A percentile compares a stretch with the other conserved stretches of the same genome.
Conservation (phyloP, 2,888 invertebrate species). For the Bembecia ichneumoniformis region DNA sequence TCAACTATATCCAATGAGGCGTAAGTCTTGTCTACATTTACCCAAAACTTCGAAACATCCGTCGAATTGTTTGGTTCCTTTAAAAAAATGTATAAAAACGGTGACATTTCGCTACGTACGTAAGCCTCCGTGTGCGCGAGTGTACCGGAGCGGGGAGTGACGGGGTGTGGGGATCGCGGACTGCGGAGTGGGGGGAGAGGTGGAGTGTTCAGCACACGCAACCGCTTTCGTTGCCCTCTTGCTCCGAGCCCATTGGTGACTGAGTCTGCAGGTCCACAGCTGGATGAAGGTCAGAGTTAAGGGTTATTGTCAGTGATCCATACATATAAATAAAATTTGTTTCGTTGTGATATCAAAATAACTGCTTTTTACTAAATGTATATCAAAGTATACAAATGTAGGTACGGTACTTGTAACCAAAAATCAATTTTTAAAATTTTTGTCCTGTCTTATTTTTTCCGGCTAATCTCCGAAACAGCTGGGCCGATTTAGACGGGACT, state of each 20-base stretch:
- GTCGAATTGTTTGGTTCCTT: no score
- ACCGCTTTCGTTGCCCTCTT: conserved; percentile 84
- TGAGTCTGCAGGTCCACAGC: conserved; percentile 89
- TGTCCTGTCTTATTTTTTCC: no score
- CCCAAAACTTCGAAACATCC: no score
- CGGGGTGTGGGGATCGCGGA: not conserved
- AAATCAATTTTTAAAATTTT: no score
- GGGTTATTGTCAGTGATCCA: conserved; percentile 12
- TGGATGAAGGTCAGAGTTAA: conserved; percentile 59
- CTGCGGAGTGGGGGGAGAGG: conserved; percentile 1
- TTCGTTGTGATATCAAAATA: not conserved
- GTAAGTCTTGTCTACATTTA: no score
- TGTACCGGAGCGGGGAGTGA: not conserved
- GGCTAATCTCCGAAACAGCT: no score
- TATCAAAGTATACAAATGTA: not conserved
- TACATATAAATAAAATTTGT: not conserved
- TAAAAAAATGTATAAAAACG: not conserved
- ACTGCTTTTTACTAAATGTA: no score
- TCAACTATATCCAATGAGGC: no score
- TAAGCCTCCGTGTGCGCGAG: not conserved
- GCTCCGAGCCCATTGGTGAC: conserved; percentile 83
- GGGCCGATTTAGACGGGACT: no score
- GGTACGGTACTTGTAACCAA: not conserved
- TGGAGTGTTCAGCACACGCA: conserved; percentile 80
- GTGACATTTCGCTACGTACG: not conserved